Percentiles rank a stretch among this genome's conserved stretches.
phyloP scores from a whole-genome alignment of 2,797 vertebrate genomes.

The Monodelphis domestica region DNA sequence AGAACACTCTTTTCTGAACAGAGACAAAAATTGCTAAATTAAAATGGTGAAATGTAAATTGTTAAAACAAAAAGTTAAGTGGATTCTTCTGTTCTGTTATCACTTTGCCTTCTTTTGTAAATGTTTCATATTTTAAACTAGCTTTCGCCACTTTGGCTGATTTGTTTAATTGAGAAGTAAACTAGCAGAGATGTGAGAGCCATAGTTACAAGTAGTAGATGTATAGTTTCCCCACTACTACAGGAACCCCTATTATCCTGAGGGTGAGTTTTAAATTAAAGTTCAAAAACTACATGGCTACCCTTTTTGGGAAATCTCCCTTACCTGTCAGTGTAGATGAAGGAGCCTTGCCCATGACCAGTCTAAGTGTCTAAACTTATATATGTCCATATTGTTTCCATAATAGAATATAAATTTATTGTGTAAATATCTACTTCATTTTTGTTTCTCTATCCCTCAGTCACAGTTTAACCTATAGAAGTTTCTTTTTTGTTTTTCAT shows the following conservation, averaged over 20 bases:
- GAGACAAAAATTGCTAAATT: conserved; percentile 62
- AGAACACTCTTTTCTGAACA: conserved; percentile 77
- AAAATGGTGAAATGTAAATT: conserved; percentile 47
- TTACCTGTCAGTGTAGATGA: not conserved
- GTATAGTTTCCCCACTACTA: too few relatives aligned
- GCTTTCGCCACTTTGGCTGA: not conserved
- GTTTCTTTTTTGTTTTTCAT: not conserved
- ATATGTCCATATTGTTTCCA: not conserved
- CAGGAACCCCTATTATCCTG: not conserved
- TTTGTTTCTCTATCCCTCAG: not conserved
- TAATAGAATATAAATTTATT: not conserved
- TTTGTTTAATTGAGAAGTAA: not conserved
- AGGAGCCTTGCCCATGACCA: not conserved
- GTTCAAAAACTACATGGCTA: too few relatives aligned
- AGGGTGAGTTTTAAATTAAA: not conserved
- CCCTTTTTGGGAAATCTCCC: not conserved
- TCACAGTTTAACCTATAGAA: not conserved
- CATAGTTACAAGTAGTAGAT: not conserved
- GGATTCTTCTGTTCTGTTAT: not conserved
- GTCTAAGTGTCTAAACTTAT: not conserved
- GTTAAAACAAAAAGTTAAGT: too few relatives aligned
- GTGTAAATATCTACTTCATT: not conserved
- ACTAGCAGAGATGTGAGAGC: not conserved
- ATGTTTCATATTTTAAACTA: not conserved
- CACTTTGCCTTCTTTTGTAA: not conserved